Evolutionary conservation across 2,113 vertebrate genomes (phyloP).

Genomic region (Circaetus cinerascens): DNA sequence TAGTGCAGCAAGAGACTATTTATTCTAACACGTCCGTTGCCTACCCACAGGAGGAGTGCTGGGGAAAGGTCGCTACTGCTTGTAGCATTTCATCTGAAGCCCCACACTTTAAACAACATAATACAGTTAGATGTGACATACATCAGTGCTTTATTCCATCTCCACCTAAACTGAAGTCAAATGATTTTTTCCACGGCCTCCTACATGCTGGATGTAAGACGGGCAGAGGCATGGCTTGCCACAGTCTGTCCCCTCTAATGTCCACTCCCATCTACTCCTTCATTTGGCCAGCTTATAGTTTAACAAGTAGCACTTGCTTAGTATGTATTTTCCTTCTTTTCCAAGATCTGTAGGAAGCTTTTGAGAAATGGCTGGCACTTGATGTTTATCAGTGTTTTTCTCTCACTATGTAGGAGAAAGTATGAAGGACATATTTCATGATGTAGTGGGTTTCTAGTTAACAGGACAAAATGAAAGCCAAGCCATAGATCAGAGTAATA

Average conservation of each 20-base stretch:
- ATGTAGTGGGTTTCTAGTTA: slow-evolving; percentile 78
- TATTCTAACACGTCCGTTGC: background rate
- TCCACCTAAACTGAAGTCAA: background rate
- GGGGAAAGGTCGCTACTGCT: background rate
- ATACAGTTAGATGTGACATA: background rate
- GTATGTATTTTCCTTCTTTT: slow-evolving; percentile 48
- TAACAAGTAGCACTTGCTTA: slow-evolving; percentile 26
- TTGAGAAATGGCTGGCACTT: slow-evolving; percentile 71
- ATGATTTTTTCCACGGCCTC: background rate
- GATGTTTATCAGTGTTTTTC: slow-evolving; percentile 72
- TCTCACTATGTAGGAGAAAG: slow-evolving; percentile 61
- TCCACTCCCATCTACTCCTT: background rate
- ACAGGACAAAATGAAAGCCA: slow-evolving; percentile 74
- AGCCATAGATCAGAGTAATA: slow-evolving; percentile 74
- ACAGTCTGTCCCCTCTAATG: background rate
- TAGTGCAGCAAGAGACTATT: background rate
- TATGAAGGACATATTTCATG: slow-evolving; percentile 73
- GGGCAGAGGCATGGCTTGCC: background rate
- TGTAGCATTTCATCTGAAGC: background rate
- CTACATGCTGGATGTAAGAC: background rate
- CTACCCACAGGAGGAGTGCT: background rate
- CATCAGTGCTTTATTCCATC: background rate
- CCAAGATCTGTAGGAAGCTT: slow-evolving; percentile 38
- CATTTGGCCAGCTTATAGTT: background rate
- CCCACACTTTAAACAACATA: background rate